Evolutionary conservation across 30 jellyfish, hydroid and myxozoan species (phyloP), one percentile per base, ranked within the genome.

Genomic region (Hydra vulgaris): DNA sequence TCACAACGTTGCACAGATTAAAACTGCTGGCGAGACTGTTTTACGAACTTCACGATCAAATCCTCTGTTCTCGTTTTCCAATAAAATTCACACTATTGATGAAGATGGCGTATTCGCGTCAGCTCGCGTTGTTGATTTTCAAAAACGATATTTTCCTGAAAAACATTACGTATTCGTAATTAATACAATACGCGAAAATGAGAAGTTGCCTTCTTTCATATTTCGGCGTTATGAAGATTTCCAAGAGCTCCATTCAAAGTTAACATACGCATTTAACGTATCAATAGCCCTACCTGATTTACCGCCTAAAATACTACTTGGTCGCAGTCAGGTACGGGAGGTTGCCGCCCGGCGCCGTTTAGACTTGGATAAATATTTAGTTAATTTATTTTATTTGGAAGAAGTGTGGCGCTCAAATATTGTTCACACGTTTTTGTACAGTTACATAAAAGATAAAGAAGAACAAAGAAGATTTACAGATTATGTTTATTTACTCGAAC

Each of bases 1-100:
- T 25, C 99, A 93, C 91, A 93, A 93, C 69, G 67, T 93, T 79
- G 99, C 99, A 7, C 99, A 93, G 70, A 81, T 91, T 88, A 91
- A 91, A 75, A 95, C 87, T 66, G 67, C 87, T 17, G 78, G 81
- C 18, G 90, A 89, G 21, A 73, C 85, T 66, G 18, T 56, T 23
- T 53, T 77, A 17, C 25, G 91, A 5, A 54, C 87, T 83, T 25
- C 86, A 16, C 81, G 76, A 17, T 87, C 92, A 15, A 88, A 92
- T 52, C 88, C 90, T 72, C 74, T 86, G 66, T 86, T 85, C 84
- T 86, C 98, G 19, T 91, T 91, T 70, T 81, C 98, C 22, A 91
- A 86, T 88, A 86, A 86, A 72, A 86, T 87, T 4, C 87, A 86
- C 92, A 86, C 89, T 81, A 66, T 61, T 55, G 98, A 86, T 21